These are phyloP conservation scores for Galaxea fascicularis DNA, from an alignment of 92 coral and sea anemone genomes.

Conservation along the genomic window DNA sequence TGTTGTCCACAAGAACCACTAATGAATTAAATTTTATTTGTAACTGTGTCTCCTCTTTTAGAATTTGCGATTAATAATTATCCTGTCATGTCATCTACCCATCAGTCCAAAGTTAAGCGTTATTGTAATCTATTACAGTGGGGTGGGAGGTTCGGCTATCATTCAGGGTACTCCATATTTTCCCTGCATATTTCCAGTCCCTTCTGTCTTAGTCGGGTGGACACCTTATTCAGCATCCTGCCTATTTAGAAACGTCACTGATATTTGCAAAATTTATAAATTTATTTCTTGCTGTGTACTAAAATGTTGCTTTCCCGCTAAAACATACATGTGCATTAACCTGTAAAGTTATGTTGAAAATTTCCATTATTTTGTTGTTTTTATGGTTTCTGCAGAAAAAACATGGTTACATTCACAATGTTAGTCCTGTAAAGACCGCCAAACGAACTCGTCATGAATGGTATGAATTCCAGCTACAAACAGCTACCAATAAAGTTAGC, in stretches of 20 bases:
- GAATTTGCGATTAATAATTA: conserved; percentile 8
- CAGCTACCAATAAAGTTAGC: conserved; percentile 11
- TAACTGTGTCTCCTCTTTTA: background rate
- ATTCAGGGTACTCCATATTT: background rate
- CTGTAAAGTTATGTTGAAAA: no score
- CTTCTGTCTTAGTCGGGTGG: background rate
- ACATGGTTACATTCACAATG: conserved; percentile 36
- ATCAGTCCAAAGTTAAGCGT: conserved; percentile 7
- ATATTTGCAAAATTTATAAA: no score
- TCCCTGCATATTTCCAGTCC: background rate
- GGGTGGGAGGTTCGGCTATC: no score
- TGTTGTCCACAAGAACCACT: no score
- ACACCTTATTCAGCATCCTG: background rate
- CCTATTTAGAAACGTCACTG: background rate
- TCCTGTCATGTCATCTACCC: conserved; percentile 14
- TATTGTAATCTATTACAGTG: no score
- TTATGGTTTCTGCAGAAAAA: background rate
- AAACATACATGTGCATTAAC: no score
- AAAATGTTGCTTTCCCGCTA: no score
- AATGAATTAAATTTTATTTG: background rate
- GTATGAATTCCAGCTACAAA: conserved; percentile 49
- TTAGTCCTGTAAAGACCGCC: conserved; percentile 42
- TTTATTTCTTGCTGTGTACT: no score
- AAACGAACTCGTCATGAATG: conserved; percentile 31
- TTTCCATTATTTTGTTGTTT: background rate